Percentiles rank a stretch among this genome's conserved stretches.
These are phyloP conservation scores for Bolborhynchus lineola DNA, from an alignment of 2,113 vertebrate genomes.

Conservation along the genomic window DNA sequence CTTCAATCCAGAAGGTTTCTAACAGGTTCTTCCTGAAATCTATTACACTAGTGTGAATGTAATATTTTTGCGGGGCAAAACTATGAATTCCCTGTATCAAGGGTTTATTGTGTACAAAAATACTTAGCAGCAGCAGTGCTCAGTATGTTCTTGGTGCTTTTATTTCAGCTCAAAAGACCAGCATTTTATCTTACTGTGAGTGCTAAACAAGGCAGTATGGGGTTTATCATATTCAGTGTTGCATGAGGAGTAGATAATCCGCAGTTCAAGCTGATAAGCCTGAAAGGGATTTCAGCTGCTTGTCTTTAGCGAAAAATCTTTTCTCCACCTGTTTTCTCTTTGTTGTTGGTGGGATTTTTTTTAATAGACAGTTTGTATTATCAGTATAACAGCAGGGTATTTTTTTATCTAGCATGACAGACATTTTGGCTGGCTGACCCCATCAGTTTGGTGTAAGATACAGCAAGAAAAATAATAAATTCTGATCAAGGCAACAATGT, in stretches of 20 bases:
- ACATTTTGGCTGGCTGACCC: neutral
- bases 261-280: neutral
- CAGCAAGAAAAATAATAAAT: neutral
- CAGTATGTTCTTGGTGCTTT: conserved; percentile 24
- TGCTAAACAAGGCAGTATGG: conserved; percentile 19
- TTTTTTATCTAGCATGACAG: neutral
- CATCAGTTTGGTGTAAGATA: neutral
- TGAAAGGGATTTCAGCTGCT: conserved; percentile 27
- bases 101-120: neutral
- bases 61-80: neutral
- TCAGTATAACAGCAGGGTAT: neutral
- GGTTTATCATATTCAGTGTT: conserved; percentile 40
- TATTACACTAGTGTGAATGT: neutral
- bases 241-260: neutral
- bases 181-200: neutral
- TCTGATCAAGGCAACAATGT: neutral
- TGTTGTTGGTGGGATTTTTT: fast-evolving
- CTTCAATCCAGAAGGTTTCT: conserved; percentile 14
- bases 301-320: conserved; percentile 25
- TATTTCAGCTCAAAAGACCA: conserved; percentile 32
- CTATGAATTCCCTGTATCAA: neutral
- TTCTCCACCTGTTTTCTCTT: neutral
- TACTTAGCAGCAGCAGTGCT: neutral
- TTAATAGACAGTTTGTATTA: neutral
- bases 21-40: conserved; percentile 11